A percentile compares a stretch with the other conserved stretches of the same genome.
Evolutionary conservation across 2,888 invertebrate species (phyloP).

Genomic region (Scaptomyza caliginosa): DNA sequence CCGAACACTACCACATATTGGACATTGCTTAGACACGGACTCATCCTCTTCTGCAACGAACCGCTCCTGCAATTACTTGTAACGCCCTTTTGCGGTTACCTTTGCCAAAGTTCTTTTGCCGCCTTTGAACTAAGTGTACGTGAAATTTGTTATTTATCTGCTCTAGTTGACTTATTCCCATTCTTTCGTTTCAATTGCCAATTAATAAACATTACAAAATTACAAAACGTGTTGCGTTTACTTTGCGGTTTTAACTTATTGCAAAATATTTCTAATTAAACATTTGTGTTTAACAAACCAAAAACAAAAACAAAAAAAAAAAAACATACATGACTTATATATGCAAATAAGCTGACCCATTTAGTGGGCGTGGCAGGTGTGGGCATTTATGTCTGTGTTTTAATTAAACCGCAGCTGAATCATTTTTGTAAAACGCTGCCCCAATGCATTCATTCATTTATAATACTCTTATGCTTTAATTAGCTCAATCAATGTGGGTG

Average conservation of each 20-base stretch:
- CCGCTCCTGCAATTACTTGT: conserved; percentile 34
- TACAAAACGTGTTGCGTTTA: conserved; percentile 50
- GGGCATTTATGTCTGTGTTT: conserved; percentile 14
- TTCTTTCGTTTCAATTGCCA: conserved; percentile 17
- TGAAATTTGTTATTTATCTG: not conserved
- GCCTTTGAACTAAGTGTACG: not conserved
- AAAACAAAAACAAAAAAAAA: not conserved
- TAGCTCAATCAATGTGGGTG: conserved; percentile 38
- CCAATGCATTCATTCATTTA: conserved; percentile 5
- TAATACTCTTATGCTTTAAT: conserved; percentile 43
- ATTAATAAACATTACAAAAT: conserved; percentile 61
- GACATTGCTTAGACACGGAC: no score
- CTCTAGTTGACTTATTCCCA: not conserved
- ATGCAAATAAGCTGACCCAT: conserved; percentile 33
- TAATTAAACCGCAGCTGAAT: conserved; percentile 64
- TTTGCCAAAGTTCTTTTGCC: conserved; percentile 19
- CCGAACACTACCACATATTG: conserved; percentile 26
- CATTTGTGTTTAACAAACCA: conserved; percentile 37
- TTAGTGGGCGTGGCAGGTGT: conserved; percentile 29
- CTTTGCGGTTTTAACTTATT: conserved; percentile 53
- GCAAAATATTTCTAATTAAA: conserved; percentile 60
- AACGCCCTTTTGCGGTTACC: conserved; percentile 26
- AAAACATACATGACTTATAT: conserved; percentile 23
- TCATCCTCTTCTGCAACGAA: not conserved
- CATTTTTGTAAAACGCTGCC: conserved; percentile 16